Conservation (phyloP, 2,113 vertebrate species). For the Tamias sibiricus region DNA sequence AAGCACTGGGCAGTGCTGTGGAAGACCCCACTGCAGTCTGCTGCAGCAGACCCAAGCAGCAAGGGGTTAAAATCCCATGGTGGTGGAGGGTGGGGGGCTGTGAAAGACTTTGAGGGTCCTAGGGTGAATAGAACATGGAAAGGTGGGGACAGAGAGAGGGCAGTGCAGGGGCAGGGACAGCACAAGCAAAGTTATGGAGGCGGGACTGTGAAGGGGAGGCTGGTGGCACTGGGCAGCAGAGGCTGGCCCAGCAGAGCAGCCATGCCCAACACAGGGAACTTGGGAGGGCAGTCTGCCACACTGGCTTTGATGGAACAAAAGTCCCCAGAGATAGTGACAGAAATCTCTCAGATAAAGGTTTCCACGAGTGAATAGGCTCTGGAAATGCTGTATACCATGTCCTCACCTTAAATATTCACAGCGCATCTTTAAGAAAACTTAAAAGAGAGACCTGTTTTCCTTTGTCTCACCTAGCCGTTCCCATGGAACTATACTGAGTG, state of each 20-base stretch:
- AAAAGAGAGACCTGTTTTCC: neutral
- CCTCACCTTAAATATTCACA: neutral
- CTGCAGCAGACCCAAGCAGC: neutral
- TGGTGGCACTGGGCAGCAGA: neutral
- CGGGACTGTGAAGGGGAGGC: fast-evolving
- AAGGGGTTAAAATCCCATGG: neutral
- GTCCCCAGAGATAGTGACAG: fast-evolving
- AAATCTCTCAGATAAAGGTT: neutral
- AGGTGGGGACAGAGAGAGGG: neutral
- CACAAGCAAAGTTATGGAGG: fast-evolving
- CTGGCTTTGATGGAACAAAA: neutral
- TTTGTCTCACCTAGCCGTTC: neutral
- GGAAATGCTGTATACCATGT: neutral
- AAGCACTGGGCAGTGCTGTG: neutral
- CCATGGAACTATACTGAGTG: neutral
- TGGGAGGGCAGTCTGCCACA: neutral
- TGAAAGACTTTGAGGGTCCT: neutral
- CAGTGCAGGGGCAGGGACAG: neutral
- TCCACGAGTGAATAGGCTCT: neutral
- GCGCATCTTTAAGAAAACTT: neutral
- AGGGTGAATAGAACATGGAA: neutral
- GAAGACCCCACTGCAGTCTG: too few species aligned
- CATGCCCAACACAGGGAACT: neutral
- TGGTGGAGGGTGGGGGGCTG: too few species aligned
- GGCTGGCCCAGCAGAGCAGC: fast-evolving